Percentiles rank a stretch among this genome's conserved stretches.
Conservation (phyloP, 2,797 vertebrate genomes). For the Sparus aurata region DNA sequence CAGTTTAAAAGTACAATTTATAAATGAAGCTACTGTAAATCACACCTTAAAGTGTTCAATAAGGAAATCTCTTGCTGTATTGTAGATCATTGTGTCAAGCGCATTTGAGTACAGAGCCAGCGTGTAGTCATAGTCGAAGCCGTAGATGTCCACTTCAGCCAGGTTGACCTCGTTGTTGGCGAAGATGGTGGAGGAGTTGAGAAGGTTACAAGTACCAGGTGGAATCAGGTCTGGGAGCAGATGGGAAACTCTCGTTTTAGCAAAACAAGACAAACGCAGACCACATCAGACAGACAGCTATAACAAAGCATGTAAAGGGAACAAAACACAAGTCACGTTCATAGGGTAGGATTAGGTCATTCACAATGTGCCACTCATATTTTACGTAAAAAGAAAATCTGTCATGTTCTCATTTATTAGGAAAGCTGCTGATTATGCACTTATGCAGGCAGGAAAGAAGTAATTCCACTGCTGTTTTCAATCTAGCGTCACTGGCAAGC, state of each 20-base stretch:
- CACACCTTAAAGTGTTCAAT: conserved; percentile 89
- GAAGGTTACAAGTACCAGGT: conserved; percentile 87
- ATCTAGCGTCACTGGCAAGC: conserved; percentile 27
- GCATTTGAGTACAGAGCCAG: conserved; percentile 88
- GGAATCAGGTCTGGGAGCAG: conserved; percentile 86
- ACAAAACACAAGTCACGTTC: not conserved
- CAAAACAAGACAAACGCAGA: not conserved
- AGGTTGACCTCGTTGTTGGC: conserved; percentile 90
- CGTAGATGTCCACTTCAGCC: conserved; percentile 89
- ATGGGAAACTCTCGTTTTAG: conserved; percentile 7
- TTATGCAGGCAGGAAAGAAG: conserved; percentile 27
- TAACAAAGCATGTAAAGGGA: not conserved
- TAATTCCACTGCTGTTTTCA: conserved; percentile 19
- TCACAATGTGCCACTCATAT: not conserved
- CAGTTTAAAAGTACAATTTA: rapidly evolving
- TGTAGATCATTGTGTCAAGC: conserved; percentile 88
- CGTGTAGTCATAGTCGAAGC: conserved; percentile 92
- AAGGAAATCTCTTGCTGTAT: conserved; percentile 86
- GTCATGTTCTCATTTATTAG: not conserved
- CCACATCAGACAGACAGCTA: not conserved
- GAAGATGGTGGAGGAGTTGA: conserved; percentile 88
- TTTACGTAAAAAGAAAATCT: not conserved
- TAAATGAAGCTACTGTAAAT: not conserved
- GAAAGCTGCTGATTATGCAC: conserved; percentile 35
- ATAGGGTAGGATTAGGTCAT: not conserved